These are phyloP conservation scores for Mimachlamys varia DNA, from an alignment of 2,888 invertebrate species.

Conservation along the genomic window DNA sequence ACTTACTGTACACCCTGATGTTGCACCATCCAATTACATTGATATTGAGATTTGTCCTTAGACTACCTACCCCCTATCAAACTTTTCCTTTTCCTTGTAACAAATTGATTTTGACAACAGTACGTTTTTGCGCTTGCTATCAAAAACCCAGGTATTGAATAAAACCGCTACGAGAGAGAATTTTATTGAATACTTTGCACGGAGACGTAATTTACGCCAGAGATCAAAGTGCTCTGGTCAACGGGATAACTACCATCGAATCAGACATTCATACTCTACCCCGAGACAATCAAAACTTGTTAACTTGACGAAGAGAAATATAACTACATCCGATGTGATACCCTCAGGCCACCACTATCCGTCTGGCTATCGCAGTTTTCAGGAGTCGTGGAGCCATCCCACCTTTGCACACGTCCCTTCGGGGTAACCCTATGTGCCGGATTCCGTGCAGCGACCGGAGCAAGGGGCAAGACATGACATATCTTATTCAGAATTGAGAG, in stretches of 20 bases:
- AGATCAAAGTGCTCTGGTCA: slow-evolving; percentile 29
- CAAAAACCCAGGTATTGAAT: slow-evolving; percentile 23
- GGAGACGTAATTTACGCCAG: slow-evolving; percentile 1
- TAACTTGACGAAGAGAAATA: background rate
- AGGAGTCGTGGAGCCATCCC: background rate
- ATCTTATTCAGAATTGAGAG: slow-evolving; percentile 12
- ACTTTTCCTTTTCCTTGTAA: background rate
- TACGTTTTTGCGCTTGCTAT: slow-evolving; percentile 11
- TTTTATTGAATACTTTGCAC: slow-evolving; percentile 36
- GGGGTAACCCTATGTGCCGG: background rate
- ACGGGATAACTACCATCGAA: background rate
- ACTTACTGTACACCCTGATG: background rate
- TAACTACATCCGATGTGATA: background rate
- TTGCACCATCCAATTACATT: slow-evolving; percentile 10
- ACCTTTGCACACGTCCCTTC: slow-evolving; percentile 18
- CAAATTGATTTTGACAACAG: slow-evolving; percentile 20
- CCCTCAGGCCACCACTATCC: slow-evolving; percentile 3
- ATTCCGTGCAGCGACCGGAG: slow-evolving; percentile 5
- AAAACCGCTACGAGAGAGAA: background rate
- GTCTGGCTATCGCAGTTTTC: background rate
- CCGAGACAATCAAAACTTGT: slow-evolving; percentile 29
- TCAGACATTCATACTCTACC: background rate
- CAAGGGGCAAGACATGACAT: background rate
- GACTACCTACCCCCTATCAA: slow-evolving; percentile 16
- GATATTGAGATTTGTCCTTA: background rate